Conservation (phyloP, 2,888 invertebrate species). For the Brachypalpus laphriformis region DNA sequence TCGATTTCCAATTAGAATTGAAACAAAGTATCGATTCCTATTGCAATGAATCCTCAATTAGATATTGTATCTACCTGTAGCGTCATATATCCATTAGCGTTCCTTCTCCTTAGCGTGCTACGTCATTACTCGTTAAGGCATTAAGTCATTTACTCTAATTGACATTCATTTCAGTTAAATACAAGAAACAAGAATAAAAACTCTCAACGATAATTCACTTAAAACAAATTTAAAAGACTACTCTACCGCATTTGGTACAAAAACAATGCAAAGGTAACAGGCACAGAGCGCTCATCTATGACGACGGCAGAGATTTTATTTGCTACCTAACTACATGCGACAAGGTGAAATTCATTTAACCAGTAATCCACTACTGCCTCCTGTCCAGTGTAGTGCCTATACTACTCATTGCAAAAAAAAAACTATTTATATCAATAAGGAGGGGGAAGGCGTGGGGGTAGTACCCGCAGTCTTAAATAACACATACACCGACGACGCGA, state of each 20-base stretch:
- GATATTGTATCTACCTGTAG: neutral
- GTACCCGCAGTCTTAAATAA: neutral
- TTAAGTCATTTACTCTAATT: constrained; percentile 38
- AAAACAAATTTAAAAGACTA: neutral
- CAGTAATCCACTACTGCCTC: constrained; percentile 1
- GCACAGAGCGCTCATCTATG: neutral
- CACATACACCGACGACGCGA: neutral
- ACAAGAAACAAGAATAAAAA: constrained; percentile 1
- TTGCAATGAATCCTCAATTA: neutral
- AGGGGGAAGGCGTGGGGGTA: neutral
- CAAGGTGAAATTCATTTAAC: constrained; percentile 52
- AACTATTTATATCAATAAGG: neutral
- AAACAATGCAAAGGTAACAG: constrained; percentile 6
- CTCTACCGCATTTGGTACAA: neutral
- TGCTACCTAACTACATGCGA: constrained; percentile 9
- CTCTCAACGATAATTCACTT: constrained; percentile 2
- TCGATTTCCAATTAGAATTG: neutral
- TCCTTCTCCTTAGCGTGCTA: neutral
- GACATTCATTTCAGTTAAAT: constrained; percentile 26
- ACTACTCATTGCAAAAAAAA: neutral
- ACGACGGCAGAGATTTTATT: constrained; percentile 32
- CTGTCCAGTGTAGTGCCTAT: neutral
- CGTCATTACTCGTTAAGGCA: constrained; percentile 30
- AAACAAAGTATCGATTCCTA: neutral
- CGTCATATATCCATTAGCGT: neutral